Conservation (phyloP, 2,113 vertebrate species). For the Rattus rattus region DNA sequence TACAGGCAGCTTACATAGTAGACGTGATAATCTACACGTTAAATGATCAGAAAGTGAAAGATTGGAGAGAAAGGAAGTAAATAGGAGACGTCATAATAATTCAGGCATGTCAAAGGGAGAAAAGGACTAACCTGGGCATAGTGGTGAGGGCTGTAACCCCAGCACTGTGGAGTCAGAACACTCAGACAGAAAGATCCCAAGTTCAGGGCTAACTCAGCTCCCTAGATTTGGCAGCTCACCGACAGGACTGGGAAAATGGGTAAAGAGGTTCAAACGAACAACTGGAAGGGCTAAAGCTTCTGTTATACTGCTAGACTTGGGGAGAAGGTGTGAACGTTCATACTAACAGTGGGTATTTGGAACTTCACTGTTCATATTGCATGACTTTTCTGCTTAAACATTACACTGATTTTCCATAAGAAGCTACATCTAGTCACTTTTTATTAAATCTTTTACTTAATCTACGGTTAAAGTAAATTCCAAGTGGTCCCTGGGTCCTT, state of each 20-base stretch:
- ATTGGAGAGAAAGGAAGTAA: neutral
- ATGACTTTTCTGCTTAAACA: neutral
- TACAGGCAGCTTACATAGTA: neutral
- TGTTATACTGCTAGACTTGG: neutral
- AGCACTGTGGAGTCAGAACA: neutral
- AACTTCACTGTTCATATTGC: neutral
- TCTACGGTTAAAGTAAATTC: constrained; percentile 47
- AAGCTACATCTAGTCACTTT: constrained; percentile 61
- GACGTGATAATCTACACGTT: neutral
- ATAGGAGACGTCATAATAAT: neutral
- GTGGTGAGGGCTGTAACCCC: neutral
- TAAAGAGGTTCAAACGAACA: neutral
- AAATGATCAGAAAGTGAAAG: neutral
- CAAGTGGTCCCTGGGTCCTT: neutral
- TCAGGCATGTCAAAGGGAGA: neutral
- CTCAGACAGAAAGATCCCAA: neutral
- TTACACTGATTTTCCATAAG: constrained; percentile 53
- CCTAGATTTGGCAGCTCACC: neutral
- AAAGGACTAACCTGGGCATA: neutral
- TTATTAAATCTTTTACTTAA: constrained; percentile 66
- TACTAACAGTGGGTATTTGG: neutral
- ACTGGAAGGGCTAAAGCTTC: neutral
- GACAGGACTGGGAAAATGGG: neutral
- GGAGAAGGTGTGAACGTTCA: neutral
- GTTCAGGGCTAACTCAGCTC: neutral